Percentiles rank a stretch among this genome's conserved stretches.
Conservation (phyloP, 2,797 vertebrate species). For the Lophius americanus region DNA sequence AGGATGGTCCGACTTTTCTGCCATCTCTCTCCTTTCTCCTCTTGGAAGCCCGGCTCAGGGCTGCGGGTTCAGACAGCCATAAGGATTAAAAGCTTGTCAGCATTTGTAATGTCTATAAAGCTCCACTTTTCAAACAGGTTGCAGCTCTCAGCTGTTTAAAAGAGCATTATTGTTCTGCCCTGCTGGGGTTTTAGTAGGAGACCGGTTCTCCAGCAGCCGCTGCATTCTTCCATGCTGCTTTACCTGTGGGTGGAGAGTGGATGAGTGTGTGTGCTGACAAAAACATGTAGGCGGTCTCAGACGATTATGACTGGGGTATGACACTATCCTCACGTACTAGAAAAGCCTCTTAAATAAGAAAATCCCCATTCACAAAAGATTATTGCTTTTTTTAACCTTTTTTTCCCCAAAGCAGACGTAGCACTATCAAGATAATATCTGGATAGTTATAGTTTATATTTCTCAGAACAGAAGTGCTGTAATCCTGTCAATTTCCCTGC, state of each 20-base stretch:
- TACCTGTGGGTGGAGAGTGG: conserved; percentile 51
- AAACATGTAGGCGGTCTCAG: conserved; percentile 25
- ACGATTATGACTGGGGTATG: conserved; percentile 6
- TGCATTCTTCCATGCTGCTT: conserved; percentile 61
- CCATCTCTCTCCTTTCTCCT: conserved; percentile 19
- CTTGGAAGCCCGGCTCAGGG: conserved; percentile 42
- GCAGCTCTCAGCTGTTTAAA: conserved; percentile 84
- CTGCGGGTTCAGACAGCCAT: conserved; percentile 51
- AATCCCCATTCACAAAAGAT: conserved; percentile 28
- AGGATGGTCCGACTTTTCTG: background rate
- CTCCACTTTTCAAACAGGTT: conserved; percentile 84
- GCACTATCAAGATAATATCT: background rate
- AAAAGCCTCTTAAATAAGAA: conserved; percentile 39
- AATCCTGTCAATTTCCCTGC: background rate
- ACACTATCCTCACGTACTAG: conserved; percentile 25
- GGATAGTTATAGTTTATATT: background rate
- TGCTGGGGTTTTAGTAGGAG: conserved; percentile 64
- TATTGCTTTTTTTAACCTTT: conserved; percentile 10
- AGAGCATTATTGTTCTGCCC: conserved; percentile 74
- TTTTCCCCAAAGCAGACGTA: background rate
- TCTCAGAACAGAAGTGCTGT: background rate
- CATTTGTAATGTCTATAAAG: conserved; percentile 74
- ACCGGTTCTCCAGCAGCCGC: conserved; percentile 27
- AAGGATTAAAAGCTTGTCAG: conserved; percentile 79
- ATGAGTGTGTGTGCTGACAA: conserved; percentile 10